Evolutionary conservation across 2,797 vertebrate genomes (phyloP).

Genomic region (Enteromius mattozi): DNA sequence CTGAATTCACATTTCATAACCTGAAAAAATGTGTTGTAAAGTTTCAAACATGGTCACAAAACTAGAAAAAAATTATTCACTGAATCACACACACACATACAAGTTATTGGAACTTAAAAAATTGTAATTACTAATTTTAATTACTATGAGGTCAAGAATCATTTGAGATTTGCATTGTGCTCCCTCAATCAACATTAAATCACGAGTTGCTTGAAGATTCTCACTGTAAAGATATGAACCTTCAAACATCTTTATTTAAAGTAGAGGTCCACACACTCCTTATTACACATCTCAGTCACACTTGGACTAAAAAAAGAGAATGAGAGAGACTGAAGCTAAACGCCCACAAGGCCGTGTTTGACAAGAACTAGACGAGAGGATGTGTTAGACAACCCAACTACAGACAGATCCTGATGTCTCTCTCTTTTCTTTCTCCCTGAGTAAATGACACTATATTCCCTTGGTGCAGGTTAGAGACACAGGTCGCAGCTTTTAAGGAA

Average conservation of each 20-base stretch:
- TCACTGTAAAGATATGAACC: neutral
- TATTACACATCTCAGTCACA: slow-evolving; percentile 43
- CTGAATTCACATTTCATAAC: neutral
- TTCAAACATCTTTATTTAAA: slow-evolving; percentile 23
- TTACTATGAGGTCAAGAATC: neutral
- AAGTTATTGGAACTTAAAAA: neutral
- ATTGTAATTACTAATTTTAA: neutral
- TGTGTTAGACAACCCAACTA: slow-evolving; percentile 22
- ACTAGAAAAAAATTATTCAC: neutral
- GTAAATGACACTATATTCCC: slow-evolving; percentile 28
- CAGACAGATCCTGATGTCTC: neutral
- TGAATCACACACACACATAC: neutral
- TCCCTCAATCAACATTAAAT: neutral
- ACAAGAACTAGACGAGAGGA: slow-evolving; percentile 39
- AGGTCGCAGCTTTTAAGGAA: neutral
- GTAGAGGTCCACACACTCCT: slow-evolving; percentile 21
- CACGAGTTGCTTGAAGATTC: neutral
- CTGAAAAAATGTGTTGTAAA: neutral
- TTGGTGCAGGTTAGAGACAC: slow-evolving; percentile 11
- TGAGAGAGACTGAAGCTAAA: slow-evolving; percentile 30
- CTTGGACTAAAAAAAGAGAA: slow-evolving; percentile 30
- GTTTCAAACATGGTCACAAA: neutral
- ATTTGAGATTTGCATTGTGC: slow-evolving; percentile 6
- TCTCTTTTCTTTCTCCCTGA: slow-evolving; percentile 27
- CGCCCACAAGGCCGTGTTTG: slow-evolving; percentile 45